These are phyloP conservation scores for Peromyscus aztecus DNA, from an alignment of 2,797 vertebrate species.

Conservation along the genomic window DNA sequence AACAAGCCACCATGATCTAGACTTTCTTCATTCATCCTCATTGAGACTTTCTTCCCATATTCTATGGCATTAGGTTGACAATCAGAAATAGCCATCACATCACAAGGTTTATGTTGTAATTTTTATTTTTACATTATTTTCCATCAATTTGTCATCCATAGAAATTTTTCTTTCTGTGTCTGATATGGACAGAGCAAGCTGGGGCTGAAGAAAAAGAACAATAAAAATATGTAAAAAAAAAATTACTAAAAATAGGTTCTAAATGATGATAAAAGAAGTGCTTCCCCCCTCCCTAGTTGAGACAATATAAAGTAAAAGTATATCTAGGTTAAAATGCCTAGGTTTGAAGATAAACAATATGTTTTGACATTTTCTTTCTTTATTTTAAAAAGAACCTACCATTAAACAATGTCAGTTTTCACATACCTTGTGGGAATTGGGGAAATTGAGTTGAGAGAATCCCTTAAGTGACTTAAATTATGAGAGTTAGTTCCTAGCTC, in stretches of 20 bases:
- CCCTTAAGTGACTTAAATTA: conserved; percentile 69
- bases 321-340: conserved; percentile 8
- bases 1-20: not conserved
- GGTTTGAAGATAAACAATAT: conserved; percentile 38
- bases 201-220: not conserved
- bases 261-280: conserved; percentile 16
- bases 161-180: conserved; percentile 21
- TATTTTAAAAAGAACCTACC: conserved; percentile 44
- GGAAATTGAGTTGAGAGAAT: conserved; percentile 59
- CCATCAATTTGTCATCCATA: not conserved
- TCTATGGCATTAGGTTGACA: no score
- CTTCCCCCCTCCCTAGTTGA: not conserved
- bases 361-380: conserved; percentile 66
- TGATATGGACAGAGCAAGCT: not conserved
- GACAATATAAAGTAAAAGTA: not conserved
- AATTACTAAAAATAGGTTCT: conserved; percentile 28
- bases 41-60: not conserved
- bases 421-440: conserved; percentile 40
- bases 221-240: not conserved
- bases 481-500: conserved; percentile 40
- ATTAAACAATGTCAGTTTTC: conserved; percentile 57
- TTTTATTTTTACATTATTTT: conserved; percentile 49
- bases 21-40: not conserved
- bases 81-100: not conserved
- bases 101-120: not conserved